phyloP scores from a whole-genome alignment of 2,797 vertebrate genomes.

The Smutsia gigantea region DNA sequence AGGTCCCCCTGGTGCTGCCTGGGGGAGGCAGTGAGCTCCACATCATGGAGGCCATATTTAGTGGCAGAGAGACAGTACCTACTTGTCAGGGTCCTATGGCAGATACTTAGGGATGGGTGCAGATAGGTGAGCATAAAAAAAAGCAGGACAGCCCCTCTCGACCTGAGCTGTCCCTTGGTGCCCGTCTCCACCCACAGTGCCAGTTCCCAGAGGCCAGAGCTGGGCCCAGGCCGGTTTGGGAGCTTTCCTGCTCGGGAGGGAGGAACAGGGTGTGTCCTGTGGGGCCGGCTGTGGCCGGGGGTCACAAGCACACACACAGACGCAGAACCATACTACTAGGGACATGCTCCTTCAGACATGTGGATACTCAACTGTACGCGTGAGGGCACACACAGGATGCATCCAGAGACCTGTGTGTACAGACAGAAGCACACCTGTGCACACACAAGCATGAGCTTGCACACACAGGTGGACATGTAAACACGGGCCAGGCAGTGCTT shows the following conservation, averaged over 20 bases:
- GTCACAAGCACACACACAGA: neutral
- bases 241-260: neutral
- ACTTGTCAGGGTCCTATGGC: neutral
- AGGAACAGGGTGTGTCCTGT: neutral
- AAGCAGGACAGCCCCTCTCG: neutral
- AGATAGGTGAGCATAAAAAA: neutral
- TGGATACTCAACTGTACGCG: neutral
- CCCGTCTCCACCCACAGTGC: neutral
- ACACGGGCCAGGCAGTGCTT: accelerated
- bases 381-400: neutral
- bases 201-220: neutral
- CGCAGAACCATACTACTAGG: neutral
- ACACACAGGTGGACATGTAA: neutral
- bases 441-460: accelerated
- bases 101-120: neutral
- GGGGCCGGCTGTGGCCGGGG: accelerated
- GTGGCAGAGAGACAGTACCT: too few relatives aligned
- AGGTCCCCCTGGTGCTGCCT: neutral
- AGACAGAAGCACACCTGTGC: neutral
- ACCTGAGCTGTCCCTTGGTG: neutral
- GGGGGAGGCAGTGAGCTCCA: neutral
- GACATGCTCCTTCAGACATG: neutral
- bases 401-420: neutral
- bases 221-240: neutral
- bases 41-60: accelerated